Evolutionary conservation across 1,140 invertebrate genomes (phyloP).

Genomic region (Leptestheria dahalacensis): DNA sequence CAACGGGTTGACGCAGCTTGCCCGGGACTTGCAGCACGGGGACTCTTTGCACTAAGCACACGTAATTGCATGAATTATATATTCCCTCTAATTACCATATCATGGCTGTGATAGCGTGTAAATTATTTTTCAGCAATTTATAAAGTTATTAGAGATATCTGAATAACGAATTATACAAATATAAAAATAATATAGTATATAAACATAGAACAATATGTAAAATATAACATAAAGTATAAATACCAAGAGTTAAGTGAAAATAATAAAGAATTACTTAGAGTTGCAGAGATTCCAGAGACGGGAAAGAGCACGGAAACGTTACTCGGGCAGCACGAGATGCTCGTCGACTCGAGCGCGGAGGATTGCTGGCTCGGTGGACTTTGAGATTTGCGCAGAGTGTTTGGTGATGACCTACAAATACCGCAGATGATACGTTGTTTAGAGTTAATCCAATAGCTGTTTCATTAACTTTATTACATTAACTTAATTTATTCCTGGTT

Average conservation of each 20-base stretch:
- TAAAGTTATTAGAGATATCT: not conserved
- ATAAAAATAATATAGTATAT: not conserved
- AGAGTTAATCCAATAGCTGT: no score
- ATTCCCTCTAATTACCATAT: no score
- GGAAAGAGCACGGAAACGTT: constrained; percentile 13
- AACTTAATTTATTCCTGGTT: not conserved
- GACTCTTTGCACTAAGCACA: constrained; percentile 15
- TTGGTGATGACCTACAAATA: no score
- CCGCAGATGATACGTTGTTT: no score
- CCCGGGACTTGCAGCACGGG: constrained; percentile 3
- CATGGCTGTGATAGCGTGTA: no score
- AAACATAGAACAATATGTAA: not conserved
- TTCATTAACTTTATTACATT: not conserved
- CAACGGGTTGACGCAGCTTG: constrained; percentile 13
- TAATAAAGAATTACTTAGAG: not conserved
- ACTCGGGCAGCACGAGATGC: not conserved
- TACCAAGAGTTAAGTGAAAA: not conserved
- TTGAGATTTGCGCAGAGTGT: not conserved
- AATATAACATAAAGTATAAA: no score
- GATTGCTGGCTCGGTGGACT: not conserved
- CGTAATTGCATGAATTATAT: no score
- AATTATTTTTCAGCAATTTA: not conserved
- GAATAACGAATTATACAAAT: not conserved
- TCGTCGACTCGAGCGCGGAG: not conserved
- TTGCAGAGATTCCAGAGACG: constrained; percentile 11